Conservation (phyloP, 2,797 vertebrate species). For the Poeciliopsis paucimaculata region DNA sequence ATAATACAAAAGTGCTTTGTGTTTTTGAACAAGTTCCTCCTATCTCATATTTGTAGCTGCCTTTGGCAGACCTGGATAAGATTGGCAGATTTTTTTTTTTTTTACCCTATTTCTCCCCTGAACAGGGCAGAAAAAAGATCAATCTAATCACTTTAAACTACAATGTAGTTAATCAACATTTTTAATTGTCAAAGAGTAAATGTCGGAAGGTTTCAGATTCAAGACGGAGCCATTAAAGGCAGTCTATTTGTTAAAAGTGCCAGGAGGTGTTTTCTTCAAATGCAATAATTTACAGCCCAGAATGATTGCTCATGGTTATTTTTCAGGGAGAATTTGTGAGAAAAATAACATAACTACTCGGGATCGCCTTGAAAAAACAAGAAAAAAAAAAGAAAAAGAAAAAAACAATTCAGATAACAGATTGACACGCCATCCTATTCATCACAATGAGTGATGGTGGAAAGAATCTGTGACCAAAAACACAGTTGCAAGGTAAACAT, state of each 20-base stretch:
- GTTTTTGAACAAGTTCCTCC: slow-evolving; percentile 55
- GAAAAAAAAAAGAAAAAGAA: slow-evolving; percentile 25
- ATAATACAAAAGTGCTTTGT: slow-evolving; percentile 63
- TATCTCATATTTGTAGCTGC: slow-evolving; percentile 62
- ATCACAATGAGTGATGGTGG: slow-evolving; percentile 74
- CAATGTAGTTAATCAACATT: slow-evolving; percentile 31
- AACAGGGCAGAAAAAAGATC: slow-evolving; percentile 32
- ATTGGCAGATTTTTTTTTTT: slow-evolving; percentile 28
- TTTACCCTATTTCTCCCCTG: slow-evolving; percentile 22
- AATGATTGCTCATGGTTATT: slow-evolving; percentile 60
- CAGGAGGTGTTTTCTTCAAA: slow-evolving; percentile 37
- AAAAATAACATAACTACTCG: slow-evolving; percentile 41
- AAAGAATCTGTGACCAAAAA: slow-evolving; percentile 67
- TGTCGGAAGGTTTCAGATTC: slow-evolving; percentile 34
- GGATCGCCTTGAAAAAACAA: slow-evolving; percentile 65
- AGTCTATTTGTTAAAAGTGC: slow-evolving; percentile 40
- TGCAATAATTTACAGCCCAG: slow-evolving; percentile 55
- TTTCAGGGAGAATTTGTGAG: slow-evolving; percentile 32
- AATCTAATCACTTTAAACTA: slow-evolving; percentile 50
- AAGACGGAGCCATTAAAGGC: slow-evolving; percentile 24
- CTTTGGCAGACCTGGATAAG: slow-evolving; percentile 56
- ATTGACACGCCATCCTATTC: slow-evolving; percentile 72
- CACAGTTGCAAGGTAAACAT: slow-evolving; percentile 65
- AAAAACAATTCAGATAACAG: slow-evolving; percentile 75
- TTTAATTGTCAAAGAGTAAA: slow-evolving; percentile 22